Base-by-base conservation (phyloP, 2,113 vertebrate species). In the Hipposideros armiger region DNA sequence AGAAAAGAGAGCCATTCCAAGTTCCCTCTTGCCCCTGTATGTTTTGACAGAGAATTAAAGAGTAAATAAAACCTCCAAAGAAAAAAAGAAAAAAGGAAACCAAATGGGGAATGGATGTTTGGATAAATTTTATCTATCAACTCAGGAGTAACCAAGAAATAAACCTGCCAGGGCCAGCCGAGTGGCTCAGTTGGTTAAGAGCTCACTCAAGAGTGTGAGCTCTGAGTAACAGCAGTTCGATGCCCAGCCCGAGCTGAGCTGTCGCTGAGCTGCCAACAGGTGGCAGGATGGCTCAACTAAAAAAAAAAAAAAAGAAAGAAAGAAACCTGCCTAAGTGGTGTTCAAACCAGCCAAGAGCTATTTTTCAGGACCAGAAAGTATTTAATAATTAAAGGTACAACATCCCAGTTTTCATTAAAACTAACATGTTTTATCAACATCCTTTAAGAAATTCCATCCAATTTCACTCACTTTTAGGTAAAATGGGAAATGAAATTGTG, bases 311-410 rank as follows among this genome's bases (percentile, higher is more conserved):
- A 36, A 36, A 36, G 36, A 36, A 78, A 80, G 40, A 95, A 92
- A 94, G 70, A 94, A 95, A 94, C 40, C 32, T 77, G 42, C 40
- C 32, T 36, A 76, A 73, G 8, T 36, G 15, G 16, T 64, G 16
- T 80, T 96, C 64, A 90, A 87, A 84, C 56, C 28, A 95, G 56
- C 20, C n/a, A 94, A 84, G 32, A 42, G 45, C 28, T 42, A 74
- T 28, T 76, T 74, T 85, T 92, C 74, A 87, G 52, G 56, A 36
- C 84, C 95, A 58, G 69, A 76, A 90, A 92, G 0, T 87, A 76
- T 26, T 96, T 40, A 87, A 69, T 76, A 96, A 88, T n/a, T 91
- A 95, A 94, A 93, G 54, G 74, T 30, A 90, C 10, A 72, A 56
- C 24, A 93, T 66, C 19, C 47, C 20, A 86, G 42, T 52, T 90